Base-by-base conservation (phyloP, 2,888 invertebrate genomes). In the Drosophila lutescens region DNA sequence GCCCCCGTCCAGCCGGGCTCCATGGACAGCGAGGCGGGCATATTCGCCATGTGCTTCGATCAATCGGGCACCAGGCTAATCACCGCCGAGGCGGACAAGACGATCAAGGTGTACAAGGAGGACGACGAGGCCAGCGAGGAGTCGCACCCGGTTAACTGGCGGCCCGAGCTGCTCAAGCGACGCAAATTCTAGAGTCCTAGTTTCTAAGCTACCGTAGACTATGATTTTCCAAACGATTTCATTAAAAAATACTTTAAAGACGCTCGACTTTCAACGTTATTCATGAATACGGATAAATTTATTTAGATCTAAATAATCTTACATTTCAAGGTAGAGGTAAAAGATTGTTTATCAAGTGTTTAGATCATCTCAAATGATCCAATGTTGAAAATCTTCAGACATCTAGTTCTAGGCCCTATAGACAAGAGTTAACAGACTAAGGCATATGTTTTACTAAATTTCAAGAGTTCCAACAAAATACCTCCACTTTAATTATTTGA, bases 21-120 rank as follows among this genome's bases (percentile, higher is more conserved):
- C 0, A 99, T 99, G 96, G 99, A 99, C 92, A 98, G 98, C 15
- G 99, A 99, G 92, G 97, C 98, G 17, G 99, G 99, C 44, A 96
- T 99, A 76, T 99, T 98, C 93, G 96, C 99, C 57, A 96, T 98
- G 94, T 95, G 95, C 0, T 99, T 97, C 92, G 99, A 99, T 92
- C 95, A 96, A 78, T 98, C 98, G n/a, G 98, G 98, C 26, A 96
- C 97, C 0, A 94, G 99, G 20, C 94, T 99, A 73, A 97, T 99
- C 79, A 98, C 99, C 0, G 97, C 98, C 0, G 99, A 99, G 92
- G 99, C 99, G 0, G 99, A 99, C 92, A 99, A 99, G 93, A 99
- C 99, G 0, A 98, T 99, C 82, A 99, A 99, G 94, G 96, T 99
- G 76, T 99, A 99, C 93, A 97, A 97, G 90, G 99, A 99, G 92